Conservation (phyloP, 2,797 vertebrate species). For the Delichon dasypus region DNA sequence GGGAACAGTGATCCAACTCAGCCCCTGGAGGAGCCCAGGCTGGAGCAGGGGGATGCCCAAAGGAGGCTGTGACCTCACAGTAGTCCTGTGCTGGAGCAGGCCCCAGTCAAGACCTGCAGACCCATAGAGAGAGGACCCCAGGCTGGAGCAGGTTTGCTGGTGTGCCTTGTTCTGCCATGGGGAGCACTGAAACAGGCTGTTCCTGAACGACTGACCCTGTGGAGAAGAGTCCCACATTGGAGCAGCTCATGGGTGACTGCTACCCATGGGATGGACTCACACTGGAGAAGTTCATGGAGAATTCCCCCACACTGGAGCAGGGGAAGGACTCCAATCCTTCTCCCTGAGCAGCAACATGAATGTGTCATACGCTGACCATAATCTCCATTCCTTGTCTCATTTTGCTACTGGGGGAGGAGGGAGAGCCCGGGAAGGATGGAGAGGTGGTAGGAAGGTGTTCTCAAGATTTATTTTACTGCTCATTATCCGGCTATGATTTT, state of each 20-base stretch:
- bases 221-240: rapidly evolving
- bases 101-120: rapidly evolving
- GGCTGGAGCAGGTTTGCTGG: neutral
- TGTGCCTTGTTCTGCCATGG: neutral
- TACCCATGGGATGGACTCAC: neutral
- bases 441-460: neutral
- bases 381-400: too few species aligned
- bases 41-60: neutral
- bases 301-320: neutral
- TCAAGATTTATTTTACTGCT: neutral
- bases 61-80: neutral
- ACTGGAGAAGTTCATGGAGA: too few species aligned
- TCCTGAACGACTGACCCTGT: neutral
- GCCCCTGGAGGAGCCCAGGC: neutral
- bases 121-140: too few species aligned
- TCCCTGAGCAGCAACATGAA: neutral
- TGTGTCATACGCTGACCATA: rapidly evolving
- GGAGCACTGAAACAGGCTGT: neutral
- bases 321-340: neutral
- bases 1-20: neutral
- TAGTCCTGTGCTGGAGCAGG: neutral
- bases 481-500: neutral
- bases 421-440: neutral
- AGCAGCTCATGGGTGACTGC: neutral
- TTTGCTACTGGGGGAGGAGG: rapidly evolving